Evolutionary conservation across 2,888 invertebrate species (phyloP).

Genomic region (Blastobasis lacticolella): DNA sequence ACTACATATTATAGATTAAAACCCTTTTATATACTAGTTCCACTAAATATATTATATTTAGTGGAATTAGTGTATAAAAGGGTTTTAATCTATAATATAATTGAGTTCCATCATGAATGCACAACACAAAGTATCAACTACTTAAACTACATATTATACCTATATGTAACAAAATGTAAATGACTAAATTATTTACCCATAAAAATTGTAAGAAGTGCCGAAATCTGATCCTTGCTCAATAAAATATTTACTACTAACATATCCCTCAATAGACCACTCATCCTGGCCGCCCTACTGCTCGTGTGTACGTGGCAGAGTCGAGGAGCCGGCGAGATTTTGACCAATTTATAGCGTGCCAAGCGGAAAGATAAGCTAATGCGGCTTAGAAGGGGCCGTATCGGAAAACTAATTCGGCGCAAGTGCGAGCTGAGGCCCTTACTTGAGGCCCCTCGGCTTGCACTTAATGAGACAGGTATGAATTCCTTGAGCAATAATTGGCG

Average conservation of each 20-base stretch:
- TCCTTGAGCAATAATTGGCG: not conserved
- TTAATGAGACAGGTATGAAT: constrained; percentile 1
- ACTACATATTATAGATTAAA: no score
- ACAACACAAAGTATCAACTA: no score
- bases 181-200: no score
- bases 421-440: constrained; percentile 11
- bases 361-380: constrained; percentile 72
- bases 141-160: no score
- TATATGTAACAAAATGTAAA: no score
- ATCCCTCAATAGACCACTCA: not conserved
- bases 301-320: constrained; percentile 55
- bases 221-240: no score
- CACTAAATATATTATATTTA: no score
- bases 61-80: no score
- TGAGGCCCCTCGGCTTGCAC: not conserved
- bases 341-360: constrained; percentile 73
- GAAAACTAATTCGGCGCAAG: constrained; percentile 68
- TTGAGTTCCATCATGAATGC: no score
- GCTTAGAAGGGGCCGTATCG: constrained; percentile 48
- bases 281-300: constrained; percentile 41
- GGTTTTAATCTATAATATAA: no score
- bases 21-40: no score
- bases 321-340: constrained; percentile 70
- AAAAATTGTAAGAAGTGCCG: no score
- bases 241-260: not conserved